Percentiles rank a stretch among this genome's conserved stretches.
These are phyloP conservation scores for Drosophila stalkeri DNA, from an alignment of 2,888 invertebrate species.

Conservation along the genomic window DNA sequence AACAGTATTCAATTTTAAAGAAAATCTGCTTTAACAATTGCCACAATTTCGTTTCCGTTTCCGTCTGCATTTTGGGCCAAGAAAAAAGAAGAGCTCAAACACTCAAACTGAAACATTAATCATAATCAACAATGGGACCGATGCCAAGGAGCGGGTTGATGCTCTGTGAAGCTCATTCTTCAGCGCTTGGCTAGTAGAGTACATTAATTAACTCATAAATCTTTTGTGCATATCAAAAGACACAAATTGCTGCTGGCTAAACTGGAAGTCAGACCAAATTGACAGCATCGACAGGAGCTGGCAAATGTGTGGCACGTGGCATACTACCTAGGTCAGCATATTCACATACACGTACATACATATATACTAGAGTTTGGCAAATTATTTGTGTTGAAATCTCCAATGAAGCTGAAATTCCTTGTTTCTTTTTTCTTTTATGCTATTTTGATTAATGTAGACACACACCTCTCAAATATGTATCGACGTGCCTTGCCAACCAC, in stretches of 20 bases:
- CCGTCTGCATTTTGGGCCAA: constrained; percentile 19
- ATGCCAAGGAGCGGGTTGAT: constrained; percentile 12
- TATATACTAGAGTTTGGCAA: constrained; percentile 7
- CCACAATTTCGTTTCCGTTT: constrained; percentile 60
- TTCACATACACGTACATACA: constrained; percentile 16
- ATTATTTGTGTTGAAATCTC: constrained; percentile 54
- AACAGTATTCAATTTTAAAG: constrained; percentile 55
- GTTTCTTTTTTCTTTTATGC: constrained; percentile 13
- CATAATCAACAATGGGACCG: constrained; percentile 59
- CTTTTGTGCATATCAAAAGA: constrained; percentile 71
- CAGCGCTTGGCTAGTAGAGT: constrained; percentile 34
- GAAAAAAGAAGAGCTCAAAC: neutral
- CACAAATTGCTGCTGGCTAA: constrained; percentile 57
- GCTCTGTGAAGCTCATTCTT: constrained; percentile 20
- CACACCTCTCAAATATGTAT: constrained; percentile 61
- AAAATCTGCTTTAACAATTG: constrained; percentile 16
- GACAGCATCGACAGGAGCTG: constrained; percentile 22
- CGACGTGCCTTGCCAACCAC: constrained; percentile 48
- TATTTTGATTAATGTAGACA: constrained; percentile 71
- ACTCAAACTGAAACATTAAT: constrained; percentile 55
- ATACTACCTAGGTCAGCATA: constrained; percentile 10
- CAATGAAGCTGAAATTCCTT: constrained; percentile 23
- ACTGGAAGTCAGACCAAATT: constrained; percentile 8
- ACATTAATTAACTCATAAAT: constrained; percentile 81
- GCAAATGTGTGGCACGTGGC: constrained; percentile 39